phyloP scores from a whole-genome alignment of 2,113 vertebrate genomes.

The Enhydra lutris region DNA sequence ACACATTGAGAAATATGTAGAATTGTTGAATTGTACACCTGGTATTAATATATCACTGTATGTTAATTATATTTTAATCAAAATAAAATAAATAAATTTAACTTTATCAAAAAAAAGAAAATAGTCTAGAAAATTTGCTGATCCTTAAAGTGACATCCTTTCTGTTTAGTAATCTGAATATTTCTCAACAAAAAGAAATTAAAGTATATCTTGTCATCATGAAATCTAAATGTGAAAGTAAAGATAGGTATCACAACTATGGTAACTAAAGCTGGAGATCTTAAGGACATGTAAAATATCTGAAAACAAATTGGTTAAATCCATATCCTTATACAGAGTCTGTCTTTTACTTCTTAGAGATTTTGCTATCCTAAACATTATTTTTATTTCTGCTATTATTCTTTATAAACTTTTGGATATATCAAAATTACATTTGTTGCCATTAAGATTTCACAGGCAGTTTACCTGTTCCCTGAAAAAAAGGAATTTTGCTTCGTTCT shows the following conservation, averaged over 20 bases:
- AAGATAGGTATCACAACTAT: neutral
- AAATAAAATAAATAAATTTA: too few species aligned
- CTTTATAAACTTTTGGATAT: neutral
- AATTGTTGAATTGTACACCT: too few species aligned
- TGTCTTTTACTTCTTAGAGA: neutral
- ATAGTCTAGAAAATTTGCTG: neutral
- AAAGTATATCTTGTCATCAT: neutral
- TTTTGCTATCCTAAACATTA: neutral
- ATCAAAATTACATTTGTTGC: neutral
- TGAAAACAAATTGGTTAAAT: neutral
- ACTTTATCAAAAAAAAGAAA: neutral
- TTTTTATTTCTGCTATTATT: neutral
- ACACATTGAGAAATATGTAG: too few species aligned
- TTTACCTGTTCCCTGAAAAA: neutral
- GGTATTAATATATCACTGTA: too few species aligned
- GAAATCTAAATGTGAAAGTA: neutral
- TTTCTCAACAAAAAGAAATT: conserved; percentile 31
- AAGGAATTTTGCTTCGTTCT: neutral
- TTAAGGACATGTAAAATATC: neutral
- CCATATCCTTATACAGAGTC: neutral
- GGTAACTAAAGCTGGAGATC: neutral
- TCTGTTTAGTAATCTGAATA: neutral
- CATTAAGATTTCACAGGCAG: neutral
- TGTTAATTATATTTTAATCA: too few species aligned
- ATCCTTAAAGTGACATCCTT: neutral